These are phyloP conservation scores for Sepiola atlantica DNA, from an alignment of 2,888 invertebrate species.

Conservation along the genomic window DNA sequence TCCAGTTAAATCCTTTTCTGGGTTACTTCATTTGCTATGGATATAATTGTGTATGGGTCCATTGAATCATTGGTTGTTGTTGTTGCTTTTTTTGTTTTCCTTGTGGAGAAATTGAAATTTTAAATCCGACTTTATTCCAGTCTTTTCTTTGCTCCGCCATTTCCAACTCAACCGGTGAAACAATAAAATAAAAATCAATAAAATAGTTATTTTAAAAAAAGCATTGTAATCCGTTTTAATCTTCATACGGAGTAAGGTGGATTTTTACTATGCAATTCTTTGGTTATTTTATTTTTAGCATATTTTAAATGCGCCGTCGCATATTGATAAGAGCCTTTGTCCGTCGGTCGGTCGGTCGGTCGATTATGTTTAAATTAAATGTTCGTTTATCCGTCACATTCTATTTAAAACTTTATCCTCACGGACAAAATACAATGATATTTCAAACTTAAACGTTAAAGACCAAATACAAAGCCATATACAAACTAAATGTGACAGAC, in stretches of 20 bases:
- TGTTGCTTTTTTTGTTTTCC: too few relatives aligned
- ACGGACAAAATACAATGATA: too few relatives aligned
- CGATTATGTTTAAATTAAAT: not conserved
- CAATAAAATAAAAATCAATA: not conserved
- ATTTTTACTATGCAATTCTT: not conserved
- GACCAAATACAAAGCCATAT: too few relatives aligned
- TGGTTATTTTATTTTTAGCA: too few relatives aligned
- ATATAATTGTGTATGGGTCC: not conserved
- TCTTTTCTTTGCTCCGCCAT: not conserved
- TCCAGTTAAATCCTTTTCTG: not conserved
- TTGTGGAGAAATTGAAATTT: not conserved
- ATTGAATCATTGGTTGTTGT: not conserved
- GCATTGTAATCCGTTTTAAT: not conserved
- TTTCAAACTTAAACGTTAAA: too few relatives aligned
- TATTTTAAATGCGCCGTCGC: too few relatives aligned
- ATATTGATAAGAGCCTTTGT: too few relatives aligned
- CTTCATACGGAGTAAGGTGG: not conserved
- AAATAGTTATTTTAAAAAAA: not conserved
- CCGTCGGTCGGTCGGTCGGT: too few relatives aligned
- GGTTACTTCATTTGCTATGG: not conserved
- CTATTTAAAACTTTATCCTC: too few relatives aligned
- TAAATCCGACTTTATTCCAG: not conserved
- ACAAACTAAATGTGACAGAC: too few relatives aligned
- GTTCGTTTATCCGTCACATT: not conserved
- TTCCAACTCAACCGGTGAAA: not conserved